phyloP scores from a whole-genome alignment of 2,888 invertebrate species.

The Drosophila sordidula region DNA sequence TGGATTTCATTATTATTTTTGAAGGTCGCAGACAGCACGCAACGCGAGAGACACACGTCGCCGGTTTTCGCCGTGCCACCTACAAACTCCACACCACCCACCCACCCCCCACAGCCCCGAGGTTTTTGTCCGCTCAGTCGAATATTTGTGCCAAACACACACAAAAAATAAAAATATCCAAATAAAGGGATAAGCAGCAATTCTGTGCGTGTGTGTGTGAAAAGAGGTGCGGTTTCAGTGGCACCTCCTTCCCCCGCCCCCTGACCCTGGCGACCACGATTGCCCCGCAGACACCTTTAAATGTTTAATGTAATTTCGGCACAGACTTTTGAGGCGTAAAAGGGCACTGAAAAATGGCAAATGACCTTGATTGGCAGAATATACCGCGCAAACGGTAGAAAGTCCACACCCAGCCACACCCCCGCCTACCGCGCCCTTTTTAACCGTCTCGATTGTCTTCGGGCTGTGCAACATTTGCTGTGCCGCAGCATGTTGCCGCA shows the following conservation, averaged over 20 bases:
- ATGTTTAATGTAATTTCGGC: slow-evolving; percentile 39
- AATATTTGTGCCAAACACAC: slow-evolving; percentile 39
- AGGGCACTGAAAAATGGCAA: slow-evolving; percentile 8
- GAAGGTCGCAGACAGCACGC: slow-evolving; percentile 68
- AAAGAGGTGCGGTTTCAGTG: not conserved
- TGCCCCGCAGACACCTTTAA: slow-evolving; percentile 13
- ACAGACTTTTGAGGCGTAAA: slow-evolving; percentile 3
- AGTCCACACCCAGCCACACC: not conserved
- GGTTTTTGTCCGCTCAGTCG: not conserved
- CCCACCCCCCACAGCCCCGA: not conserved
- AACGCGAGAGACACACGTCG: not conserved
- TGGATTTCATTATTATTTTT: slow-evolving; percentile 44
- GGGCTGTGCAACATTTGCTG: too few species aligned
- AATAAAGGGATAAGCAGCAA: not conserved
- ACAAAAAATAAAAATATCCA: too few species aligned
- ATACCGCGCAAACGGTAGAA: not conserved
- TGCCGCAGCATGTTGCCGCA: slow-evolving; percentile 21
- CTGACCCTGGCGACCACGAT: not conserved
- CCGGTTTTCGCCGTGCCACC: not conserved
- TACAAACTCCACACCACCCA: not conserved
- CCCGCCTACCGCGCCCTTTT: too few species aligned
- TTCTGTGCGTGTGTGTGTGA: not conserved
- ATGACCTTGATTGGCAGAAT: slow-evolving; percentile 39
- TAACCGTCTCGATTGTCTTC: too few species aligned
- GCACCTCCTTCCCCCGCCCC: too few species aligned